Base-by-base conservation (phyloP, 2,797 vertebrate genomes). In the Tangara arthus region DNA sequence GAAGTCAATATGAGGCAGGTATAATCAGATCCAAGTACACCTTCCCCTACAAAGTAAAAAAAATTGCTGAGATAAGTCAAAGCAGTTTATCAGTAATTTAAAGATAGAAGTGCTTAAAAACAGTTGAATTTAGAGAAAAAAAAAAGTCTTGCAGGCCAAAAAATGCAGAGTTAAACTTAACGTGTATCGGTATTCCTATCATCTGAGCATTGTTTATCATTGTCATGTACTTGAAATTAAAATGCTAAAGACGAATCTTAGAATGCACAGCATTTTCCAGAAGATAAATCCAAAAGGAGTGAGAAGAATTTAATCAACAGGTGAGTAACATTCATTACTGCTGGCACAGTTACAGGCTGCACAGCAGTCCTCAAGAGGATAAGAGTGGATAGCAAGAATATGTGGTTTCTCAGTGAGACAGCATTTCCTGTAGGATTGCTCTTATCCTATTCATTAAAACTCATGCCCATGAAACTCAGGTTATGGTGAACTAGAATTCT, bases 211-310 rank as follows among this genome's bases (percentile, higher is more conserved):
- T 80, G 47, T 85, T 95, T 84, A 82, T 89, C 60, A 44, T 47
- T 94, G 59, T 44, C 70, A 93, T 22, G 49, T 69, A 84, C 56
- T 80, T 93, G 71, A 97, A 95, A 95, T 87, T 87, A 96, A 97
- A 96, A 96, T 81, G 79, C 50, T 94, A 61, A 89, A 90, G 64
- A 90, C 68, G 82, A 94, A 78, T 82, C 79, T 90, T 92, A 89
- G 44, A 79, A 93, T 66, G 76, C 69, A 84, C 89, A 90, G 20
- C 49, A 73, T 89, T 93, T 97, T 86, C 50, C 76, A 87, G 78
- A 77, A 91, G 90, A 95, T 49, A 93, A 87, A 95, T 78, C 28
- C 91, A 71, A 94, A 97, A 71, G n/a, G 32, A 93, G 30, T 34
- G 81, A 89, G 83, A 80, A 72, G 64, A 87, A 64, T 82, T 77